Evolutionary conservation across 2,113 vertebrate genomes (phyloP), one percentile per base, ranked within the genome.

Genomic region (Hemicordylus capensis): DNA sequence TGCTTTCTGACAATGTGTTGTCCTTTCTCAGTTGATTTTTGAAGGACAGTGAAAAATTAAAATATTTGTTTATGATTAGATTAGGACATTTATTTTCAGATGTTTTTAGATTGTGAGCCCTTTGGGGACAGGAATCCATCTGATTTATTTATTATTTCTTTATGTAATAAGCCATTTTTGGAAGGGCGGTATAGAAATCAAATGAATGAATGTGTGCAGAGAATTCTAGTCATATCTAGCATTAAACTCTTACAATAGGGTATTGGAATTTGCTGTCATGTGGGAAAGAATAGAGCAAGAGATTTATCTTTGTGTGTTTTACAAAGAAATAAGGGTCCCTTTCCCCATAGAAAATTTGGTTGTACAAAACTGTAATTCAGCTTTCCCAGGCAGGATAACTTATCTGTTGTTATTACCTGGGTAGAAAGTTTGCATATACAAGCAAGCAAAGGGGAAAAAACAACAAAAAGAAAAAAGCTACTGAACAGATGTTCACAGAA

Each of bases 271-370:
- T 66, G 83, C 19, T 70, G 77, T 81, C 75, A 22, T 87, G 1
- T 54, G 11, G 34, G 48, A 9, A 42, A 63, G 87, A 78, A 63
- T 70, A 64, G 14, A 67, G 79, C 79, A 70, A 6, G 34, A 85
- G 66, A 88, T 0, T 89, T 88, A 79, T 54, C 81, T 83, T 77
- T 31, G 37, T 63, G 19, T 81, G 14, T 70, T 61, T 74, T 42
- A 0, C 66, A n/a, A 51, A 26, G 10, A 88, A 88, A 75, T n/a
- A 80, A 56, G 0, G 2, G 24, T 15, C 3, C 80, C 1, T 87
- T 79, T 37, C 22, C 26, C 4, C 31, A 58, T 12, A 59, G 58
- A 26, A 61, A 42, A 82, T 24, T 20, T 63, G n/a, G 37, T 17
- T 74, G 42, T 14, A 74, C 48, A 74, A 61, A 20, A 44, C 24